Evolutionary conservation across 2,888 invertebrate species (phyloP).

Genomic region (Busseola fusca): DNA sequence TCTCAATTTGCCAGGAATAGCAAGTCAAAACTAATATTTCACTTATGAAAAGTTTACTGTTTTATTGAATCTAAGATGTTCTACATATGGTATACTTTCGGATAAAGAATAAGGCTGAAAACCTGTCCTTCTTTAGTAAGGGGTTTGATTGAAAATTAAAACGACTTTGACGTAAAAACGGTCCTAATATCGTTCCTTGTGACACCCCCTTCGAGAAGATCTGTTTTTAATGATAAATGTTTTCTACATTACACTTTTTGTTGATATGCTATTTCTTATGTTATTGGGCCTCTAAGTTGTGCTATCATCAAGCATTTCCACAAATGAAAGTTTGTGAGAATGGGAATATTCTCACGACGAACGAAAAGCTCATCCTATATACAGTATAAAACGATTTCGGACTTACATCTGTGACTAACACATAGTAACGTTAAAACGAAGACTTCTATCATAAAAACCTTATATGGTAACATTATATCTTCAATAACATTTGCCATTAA

Average conservation of each 20-base stretch:
- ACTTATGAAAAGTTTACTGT: neutral
- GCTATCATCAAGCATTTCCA: constrained; percentile 2
- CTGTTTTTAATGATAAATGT: neutral
- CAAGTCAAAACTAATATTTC: neutral
- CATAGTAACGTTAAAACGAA: constrained; percentile 10
- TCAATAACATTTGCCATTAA: constrained; percentile 31
- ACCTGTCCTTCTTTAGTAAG: neutral
- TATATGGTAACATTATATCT: constrained; percentile 25
- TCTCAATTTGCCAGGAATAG: neutral
- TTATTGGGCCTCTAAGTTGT: neutral
- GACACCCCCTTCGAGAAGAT: neutral
- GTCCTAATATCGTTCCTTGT: constrained; percentile 10
- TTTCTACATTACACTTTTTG: neutral
- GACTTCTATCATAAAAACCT: constrained; percentile 13
- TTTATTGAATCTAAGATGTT: neutral
- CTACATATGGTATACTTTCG: neutral
- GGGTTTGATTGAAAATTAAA: neutral
- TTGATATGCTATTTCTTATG: neutral
- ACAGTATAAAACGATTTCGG: constrained; percentile 15
- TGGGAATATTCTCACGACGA: constrained; percentile 8
- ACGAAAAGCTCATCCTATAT: neutral
- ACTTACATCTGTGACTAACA: constrained; percentile 8
- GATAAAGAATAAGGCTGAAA: neutral
- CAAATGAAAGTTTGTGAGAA: constrained; percentile 18
- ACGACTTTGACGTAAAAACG: neutral